Evolutionary conservation across 2,797 vertebrate genomes (phyloP), one percentile per base, ranked within the genome.

Genomic region (Myotis daubentonii): DNA sequence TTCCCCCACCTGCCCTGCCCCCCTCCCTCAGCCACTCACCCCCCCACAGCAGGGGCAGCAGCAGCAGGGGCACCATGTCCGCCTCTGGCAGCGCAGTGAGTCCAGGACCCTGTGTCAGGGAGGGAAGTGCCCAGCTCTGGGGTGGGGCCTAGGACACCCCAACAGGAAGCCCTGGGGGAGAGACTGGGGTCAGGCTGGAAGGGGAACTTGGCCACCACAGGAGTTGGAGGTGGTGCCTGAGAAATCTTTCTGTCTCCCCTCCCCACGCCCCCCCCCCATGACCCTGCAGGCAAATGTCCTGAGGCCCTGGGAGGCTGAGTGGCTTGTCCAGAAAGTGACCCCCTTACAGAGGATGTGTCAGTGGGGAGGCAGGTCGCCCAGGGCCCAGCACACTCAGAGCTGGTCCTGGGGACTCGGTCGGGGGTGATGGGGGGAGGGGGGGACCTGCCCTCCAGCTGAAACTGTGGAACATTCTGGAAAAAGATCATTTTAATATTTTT

Each of bases 1-100:
- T 5, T 16, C 19, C 16, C 1, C 41, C 3, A 2, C 36, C 3
- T 1, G 0, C 1, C 16, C 0, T 0, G 0, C 0, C 2, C 25
- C 17, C 12, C 3, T 0, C 33, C 25, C 30, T n/a, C 10, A 2
- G 28, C 11, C 19, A 89, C 95, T 94, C 80, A 96, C 94, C 84
- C 16, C 5, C 5, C 85, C 38, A 78, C 19, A 89, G 83, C 94
- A 96, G 83, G 23, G 72, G 3, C 68, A 85, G 80, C 74, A 89
- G 91, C 68, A 91, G 66, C 79, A 93, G 74, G 7, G 41, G 5
- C 75, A 68, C n/a, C 92, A 96, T 95, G 85, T 65, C 88, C 3
- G 33, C 41, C 2, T 4, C 55, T 0, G 12, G 74, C 22, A 16
- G 47, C 11, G 13, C 15, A 8, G 41, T 7, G 0, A 9, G 6